Evolutionary conservation across 2,113 vertebrate genomes (phyloP).

Genomic region (Puffinus mauretanicus): DNA sequence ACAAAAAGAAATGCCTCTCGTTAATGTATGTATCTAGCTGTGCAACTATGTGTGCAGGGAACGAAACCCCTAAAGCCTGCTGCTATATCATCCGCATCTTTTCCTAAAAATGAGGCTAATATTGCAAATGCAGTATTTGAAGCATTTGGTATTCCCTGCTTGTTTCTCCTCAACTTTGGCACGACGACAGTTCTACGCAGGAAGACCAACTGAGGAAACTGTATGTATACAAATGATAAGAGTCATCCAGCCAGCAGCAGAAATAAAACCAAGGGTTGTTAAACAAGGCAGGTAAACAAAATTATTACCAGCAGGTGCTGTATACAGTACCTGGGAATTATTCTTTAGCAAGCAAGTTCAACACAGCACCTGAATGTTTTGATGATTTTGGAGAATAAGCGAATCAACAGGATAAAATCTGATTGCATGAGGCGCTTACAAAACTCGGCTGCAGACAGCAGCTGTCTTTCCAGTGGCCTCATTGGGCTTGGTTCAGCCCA

Average conservation of each 20-base stretch:
- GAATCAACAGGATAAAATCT: not conserved
- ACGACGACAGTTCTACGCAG: rapidly evolving
- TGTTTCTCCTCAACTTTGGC: not conserved
- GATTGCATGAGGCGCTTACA: not conserved
- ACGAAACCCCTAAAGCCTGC: not conserved
- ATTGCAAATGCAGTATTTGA: not conserved
- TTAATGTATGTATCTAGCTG: not conserved
- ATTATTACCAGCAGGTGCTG: not conserved
- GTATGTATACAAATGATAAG: not conserved
- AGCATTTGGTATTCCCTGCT: not conserved
- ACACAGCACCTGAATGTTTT: rapidly evolving
- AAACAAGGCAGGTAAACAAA: not conserved
- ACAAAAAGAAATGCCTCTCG: not conserved
- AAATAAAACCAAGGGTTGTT: not conserved
- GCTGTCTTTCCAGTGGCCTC: not conserved
- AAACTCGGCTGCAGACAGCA: not conserved
- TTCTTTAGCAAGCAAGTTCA: not conserved
- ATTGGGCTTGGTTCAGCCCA: not conserved
- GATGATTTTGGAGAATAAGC: not conserved
- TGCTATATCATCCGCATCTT: not conserved
- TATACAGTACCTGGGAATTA: not conserved
- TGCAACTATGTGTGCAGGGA: not conserved
- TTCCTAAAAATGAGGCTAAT: not conserved
- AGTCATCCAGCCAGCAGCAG: not conserved
- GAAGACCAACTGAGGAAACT: not conserved